Conservation (phyloP, 2,113 vertebrate genomes). For the Circaetus cinerascens region DNA sequence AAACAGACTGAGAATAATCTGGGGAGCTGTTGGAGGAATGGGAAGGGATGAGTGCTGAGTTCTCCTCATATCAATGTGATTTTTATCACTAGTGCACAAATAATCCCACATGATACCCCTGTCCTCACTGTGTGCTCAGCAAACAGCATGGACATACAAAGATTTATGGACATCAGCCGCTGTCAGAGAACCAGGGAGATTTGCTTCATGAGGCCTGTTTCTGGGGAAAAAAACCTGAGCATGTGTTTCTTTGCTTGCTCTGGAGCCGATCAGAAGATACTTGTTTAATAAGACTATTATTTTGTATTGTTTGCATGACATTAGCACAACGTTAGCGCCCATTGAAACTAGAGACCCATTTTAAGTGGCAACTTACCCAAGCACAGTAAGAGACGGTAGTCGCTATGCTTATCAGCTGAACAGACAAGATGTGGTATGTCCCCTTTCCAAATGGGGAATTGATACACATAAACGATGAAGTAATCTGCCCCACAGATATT, state of each 20-base stretch:
- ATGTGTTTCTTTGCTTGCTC: neutral
- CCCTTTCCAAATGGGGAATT: conserved; percentile 19
- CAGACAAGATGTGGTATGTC: neutral
- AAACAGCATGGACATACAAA: conserved; percentile 22
- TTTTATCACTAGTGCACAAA: conserved; percentile 51
- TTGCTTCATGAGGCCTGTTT: neutral
- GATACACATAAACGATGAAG: conserved; percentile 23
- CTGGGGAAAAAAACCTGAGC: neutral
- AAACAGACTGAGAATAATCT: neutral
- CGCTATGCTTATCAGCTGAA: conserved; percentile 11
- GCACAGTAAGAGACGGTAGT: conserved; percentile 7
- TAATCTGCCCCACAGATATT: conserved; percentile 37
- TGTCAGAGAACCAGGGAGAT: neutral
- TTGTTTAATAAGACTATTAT: neutral
- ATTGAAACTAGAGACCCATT: neutral
- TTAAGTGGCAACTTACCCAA: neutral
- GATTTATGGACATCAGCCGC: conserved; percentile 29
- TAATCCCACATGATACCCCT: conserved; percentile 21
- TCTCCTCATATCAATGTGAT: conserved; percentile 7
- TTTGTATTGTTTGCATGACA: conserved; percentile 11
- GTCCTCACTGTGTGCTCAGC: conserved; percentile 30
- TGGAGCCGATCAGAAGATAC: neutral
- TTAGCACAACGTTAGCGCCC: neutral
- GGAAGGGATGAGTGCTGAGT: neutral
- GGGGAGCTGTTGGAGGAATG: neutral